phyloP scores from a whole-genome alignment of 2,113 vertebrate species.

The Porphyrio hochstetteri region DNA sequence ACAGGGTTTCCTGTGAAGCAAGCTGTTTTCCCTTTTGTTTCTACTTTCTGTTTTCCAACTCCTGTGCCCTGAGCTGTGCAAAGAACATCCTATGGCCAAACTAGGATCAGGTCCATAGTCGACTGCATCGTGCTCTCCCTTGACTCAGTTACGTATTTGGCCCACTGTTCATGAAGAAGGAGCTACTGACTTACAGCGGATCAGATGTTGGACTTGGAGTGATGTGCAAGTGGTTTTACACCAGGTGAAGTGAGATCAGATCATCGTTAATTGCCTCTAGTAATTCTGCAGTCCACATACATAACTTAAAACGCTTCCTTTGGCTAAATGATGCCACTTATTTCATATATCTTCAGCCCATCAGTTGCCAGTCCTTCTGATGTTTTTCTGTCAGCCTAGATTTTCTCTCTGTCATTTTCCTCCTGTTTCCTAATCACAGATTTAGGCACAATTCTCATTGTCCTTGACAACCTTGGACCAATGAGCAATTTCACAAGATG shows the following conservation, averaged over 20 bases:
- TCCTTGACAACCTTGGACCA: slow-evolving; percentile 14
- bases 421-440: slow-evolving; percentile 7
- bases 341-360: neutral
- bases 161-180: neutral
- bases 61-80: neutral
- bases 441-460: slow-evolving; percentile 11
- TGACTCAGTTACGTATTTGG: neutral
- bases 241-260: neutral
- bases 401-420: neutral
- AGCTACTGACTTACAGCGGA: fast-evolving
- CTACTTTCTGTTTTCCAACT: neutral
- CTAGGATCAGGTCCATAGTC: neutral
- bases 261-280: neutral
- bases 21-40: neutral
- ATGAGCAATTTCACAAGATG: slow-evolving; percentile 9
- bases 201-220: neutral
- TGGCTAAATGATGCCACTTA: neutral
- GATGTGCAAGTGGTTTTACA: neutral
- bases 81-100: neutral
- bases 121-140: neutral
- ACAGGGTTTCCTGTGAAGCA: neutral
- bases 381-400: neutral
- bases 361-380: neutral
- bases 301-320: neutral
- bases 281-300: neutral